These are phyloP conservation scores for Limenitis camilla DNA, from an alignment of 2,888 invertebrate genomes.

Conservation along the genomic window DNA sequence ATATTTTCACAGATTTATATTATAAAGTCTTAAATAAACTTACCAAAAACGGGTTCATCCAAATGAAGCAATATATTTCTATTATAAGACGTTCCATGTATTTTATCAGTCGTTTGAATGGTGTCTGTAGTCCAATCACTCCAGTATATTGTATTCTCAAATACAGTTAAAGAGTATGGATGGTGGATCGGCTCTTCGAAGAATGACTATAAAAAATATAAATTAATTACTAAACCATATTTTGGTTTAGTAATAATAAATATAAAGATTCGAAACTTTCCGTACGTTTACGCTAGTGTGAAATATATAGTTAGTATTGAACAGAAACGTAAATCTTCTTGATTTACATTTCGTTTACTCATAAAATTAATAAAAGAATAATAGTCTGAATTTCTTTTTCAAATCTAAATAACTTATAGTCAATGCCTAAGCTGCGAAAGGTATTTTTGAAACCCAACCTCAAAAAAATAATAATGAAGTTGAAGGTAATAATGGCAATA, in stretches of 20 bases:
- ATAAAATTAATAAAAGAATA: no score
- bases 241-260: no score
- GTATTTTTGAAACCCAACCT: constrained; percentile 29
- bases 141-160: constrained; percentile 92
- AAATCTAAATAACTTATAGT: constrained; percentile 27
- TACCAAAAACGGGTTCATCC: constrained; percentile 47
- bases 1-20: neutral
- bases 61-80: constrained; percentile 35
- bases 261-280: no score
- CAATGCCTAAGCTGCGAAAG: constrained; percentile 79
- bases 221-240: constrained; percentile 13
- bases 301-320: no score
- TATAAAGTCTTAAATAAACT: constrained; percentile 21
- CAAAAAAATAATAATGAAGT: no score
- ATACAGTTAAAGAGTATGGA: constrained; percentile 89
- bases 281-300: no score
- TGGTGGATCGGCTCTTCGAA: constrained; percentile 78
- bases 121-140: constrained; percentile 88
- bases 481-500: no score
- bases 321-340: no score
- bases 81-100: constrained; percentile 44
- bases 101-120: constrained; percentile 85
- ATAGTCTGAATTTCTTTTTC: no score
- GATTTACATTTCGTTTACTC: no score
- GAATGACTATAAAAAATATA: constrained; percentile 50